phyloP scores from a whole-genome alignment of 2,797 vertebrate species.

The Clarias fuscus region DNA sequence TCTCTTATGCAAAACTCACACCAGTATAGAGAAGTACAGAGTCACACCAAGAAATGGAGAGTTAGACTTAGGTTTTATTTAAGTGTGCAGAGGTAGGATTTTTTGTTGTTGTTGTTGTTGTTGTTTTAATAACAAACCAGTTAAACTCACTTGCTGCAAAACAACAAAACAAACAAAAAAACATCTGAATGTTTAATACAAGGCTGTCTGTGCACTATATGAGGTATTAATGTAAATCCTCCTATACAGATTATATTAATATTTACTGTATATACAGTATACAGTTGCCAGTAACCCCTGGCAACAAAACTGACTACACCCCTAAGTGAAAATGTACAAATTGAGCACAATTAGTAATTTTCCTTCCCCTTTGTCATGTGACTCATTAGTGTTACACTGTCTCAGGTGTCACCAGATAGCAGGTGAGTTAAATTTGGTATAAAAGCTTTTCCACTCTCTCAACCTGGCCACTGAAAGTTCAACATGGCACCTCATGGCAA shows the following conservation, averaged over 20 bases:
- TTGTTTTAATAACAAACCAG: background rate
- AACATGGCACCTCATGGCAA: no score
- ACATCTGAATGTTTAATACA: background rate
- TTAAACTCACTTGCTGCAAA: background rate
- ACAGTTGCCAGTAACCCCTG: no score
- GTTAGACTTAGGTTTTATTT: background rate
- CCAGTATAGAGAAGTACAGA: conserved; percentile 25
- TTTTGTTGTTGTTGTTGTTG: background rate
- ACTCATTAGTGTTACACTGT: no score
- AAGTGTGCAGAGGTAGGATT: background rate
- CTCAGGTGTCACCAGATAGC: no score
- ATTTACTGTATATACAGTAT: background rate
- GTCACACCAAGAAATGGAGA: background rate
- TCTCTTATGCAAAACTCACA: conserved; percentile 31
- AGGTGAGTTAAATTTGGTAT: no score
- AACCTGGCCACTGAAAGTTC: no score
- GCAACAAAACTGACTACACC: no score
- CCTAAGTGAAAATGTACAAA: no score
- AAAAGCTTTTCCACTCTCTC: no score
- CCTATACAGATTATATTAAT: background rate
- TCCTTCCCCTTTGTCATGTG: no score
- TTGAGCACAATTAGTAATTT: no score
- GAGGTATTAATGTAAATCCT: background rate
- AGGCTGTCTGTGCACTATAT: background rate
- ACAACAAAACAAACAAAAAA: background rate